Conservation (phyloP, 2,888 invertebrate species). For the Vandiemenella viatica region DNA sequence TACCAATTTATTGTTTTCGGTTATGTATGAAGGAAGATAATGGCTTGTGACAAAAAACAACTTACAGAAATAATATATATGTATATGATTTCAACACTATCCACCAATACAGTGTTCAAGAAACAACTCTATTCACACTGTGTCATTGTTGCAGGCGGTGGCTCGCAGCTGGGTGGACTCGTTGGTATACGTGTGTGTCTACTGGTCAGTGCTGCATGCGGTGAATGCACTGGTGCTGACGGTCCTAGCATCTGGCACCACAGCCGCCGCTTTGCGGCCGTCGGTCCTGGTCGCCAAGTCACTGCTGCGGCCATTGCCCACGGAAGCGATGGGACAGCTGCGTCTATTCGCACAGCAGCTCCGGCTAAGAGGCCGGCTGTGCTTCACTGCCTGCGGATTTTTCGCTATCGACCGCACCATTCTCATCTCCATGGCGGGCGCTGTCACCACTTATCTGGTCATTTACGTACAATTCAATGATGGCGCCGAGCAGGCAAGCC, state of each 20-base stretch:
- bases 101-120: too few species aligned
- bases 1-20: too few species aligned
- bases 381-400: not conserved
- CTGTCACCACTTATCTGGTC: not conserved
- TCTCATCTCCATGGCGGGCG: not conserved
- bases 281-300: not conserved
- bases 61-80: too few species aligned
- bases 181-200: not conserved
- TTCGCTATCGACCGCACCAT: not conserved
- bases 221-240: not conserved
- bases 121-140: too few species aligned
- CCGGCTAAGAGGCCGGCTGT: not conserved
- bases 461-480: not conserved
- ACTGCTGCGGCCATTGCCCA: not conserved
- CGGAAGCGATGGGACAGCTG: not conserved
- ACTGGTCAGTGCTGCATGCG: not conserved
- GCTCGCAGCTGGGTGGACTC: not conserved
- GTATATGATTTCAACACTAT: too few species aligned
- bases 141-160: too few species aligned
- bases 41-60: too few species aligned
- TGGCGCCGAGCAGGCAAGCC: too few species aligned
- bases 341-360: conserved; percentile 1
- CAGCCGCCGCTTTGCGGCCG: not conserved
- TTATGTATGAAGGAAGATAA: too few species aligned
- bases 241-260: not conserved